Conservation (phyloP, 2,888 invertebrate genomes). For the Philaethria dido region DNA sequence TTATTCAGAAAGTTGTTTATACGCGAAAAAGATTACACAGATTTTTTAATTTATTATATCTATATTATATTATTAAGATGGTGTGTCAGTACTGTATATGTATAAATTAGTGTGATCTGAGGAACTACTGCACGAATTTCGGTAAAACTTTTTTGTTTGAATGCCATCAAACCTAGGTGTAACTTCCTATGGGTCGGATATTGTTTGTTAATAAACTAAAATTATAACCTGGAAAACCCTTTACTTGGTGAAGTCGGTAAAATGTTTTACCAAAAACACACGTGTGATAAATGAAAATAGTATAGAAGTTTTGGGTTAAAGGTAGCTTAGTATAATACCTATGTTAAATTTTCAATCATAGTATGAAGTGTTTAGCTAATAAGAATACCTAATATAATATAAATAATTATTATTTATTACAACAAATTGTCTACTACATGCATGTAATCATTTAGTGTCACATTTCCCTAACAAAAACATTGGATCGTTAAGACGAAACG, state of each 20-base stretch:
- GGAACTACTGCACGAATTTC: no score
- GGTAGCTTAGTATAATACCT: background rate
- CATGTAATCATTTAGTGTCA: conserved; percentile 20
- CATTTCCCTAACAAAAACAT: conserved; percentile 26
- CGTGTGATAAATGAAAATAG: no score
- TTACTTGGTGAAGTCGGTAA: no score
- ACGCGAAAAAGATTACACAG: background rate
- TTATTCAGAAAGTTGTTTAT: conserved; percentile 2
- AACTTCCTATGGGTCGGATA: no score
- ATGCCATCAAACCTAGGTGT: no score
- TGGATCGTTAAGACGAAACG: conserved; percentile 26
- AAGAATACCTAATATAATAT: background rate
- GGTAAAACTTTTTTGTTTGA: no score
- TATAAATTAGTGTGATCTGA: no score
- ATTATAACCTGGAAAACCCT: no score
- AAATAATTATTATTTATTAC: conserved; percentile 22
- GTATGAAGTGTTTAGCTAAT: background rate
- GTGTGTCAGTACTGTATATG: no score
- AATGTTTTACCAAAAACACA: no score
- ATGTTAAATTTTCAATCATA: background rate
- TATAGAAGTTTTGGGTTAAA: background rate
- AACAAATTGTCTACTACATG: background rate
- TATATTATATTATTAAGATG: background rate
- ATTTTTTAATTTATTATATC: background rate
- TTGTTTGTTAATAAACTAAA: no score